A percentile compares a stretch with the other conserved stretches of the same genome.
These are phyloP conservation scores for Zophobas morio DNA, from an alignment of 1,140 invertebrate species.

Conservation along the genomic window DNA sequence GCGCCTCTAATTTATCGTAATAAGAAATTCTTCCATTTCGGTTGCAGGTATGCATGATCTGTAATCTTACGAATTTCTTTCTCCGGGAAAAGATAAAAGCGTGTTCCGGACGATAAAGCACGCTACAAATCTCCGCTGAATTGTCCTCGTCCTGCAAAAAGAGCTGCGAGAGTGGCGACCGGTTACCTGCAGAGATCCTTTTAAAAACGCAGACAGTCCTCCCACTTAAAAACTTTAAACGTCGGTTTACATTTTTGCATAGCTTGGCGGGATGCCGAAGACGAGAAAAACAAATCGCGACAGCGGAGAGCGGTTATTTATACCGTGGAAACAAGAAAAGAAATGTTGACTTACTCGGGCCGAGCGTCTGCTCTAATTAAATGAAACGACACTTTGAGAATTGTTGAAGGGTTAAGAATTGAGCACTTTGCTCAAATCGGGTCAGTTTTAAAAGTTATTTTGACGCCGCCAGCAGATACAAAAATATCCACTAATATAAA, in stretches of 20 bases:
- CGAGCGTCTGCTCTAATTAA: too few relatives aligned
- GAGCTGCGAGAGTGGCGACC: slow-evolving; percentile 36
- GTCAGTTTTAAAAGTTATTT: slow-evolving; percentile 27
- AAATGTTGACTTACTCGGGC: too few relatives aligned
- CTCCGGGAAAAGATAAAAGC: slow-evolving; percentile 56
- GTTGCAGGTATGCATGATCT: slow-evolving; percentile 61
- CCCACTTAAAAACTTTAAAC: slow-evolving; percentile 23
- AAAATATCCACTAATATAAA: slow-evolving; percentile 28
- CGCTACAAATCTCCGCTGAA: slow-evolving; percentile 61
- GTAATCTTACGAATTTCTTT: slow-evolving; percentile 64
- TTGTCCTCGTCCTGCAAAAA: slow-evolving; percentile 52
- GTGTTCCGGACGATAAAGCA: slow-evolving; percentile 62
- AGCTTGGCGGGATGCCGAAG: not conserved
- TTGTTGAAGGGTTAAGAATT: not conserved
- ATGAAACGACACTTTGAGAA: too few relatives aligned
- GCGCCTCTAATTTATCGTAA: slow-evolving; percentile 26
- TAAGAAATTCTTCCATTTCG: slow-evolving; percentile 56
- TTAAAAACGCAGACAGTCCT: not conserved
- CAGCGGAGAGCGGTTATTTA: not conserved
- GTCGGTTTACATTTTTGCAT: slow-evolving; percentile 15
- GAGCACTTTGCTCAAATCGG: not conserved
- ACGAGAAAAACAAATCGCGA: slow-evolving; percentile 1
- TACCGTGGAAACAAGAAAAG: not conserved
- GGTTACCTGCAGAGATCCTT: slow-evolving; percentile 38
- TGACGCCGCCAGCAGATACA: slow-evolving; percentile 2